Evolutionary conservation across 1,140 invertebrate genomes (phyloP).

Genomic region (Polypedilum pembai): DNA sequence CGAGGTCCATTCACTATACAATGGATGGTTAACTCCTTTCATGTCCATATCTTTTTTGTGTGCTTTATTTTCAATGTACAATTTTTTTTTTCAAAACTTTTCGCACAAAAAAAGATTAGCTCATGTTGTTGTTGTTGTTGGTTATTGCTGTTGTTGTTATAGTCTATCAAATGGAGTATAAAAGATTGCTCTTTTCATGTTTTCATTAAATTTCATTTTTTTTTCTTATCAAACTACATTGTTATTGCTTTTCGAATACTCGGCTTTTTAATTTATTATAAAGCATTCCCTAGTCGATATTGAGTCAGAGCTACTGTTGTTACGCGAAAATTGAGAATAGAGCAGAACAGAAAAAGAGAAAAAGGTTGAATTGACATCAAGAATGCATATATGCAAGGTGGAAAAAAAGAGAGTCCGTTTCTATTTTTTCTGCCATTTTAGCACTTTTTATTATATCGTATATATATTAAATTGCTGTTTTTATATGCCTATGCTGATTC

Average conservation of each 20-base stretch:
- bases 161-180: constrained; percentile 24
- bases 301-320: neutral
- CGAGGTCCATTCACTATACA: neutral
- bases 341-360: neutral
- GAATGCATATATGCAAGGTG: neutral
- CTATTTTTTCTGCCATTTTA: neutral
- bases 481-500: neutral
- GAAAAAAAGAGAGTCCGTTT: neutral
- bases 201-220: neutral
- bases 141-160: neutral
- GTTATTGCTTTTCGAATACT: constrained; percentile 28
- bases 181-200: constrained; percentile 1
- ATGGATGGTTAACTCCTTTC: constrained; percentile 17
- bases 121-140: neutral
- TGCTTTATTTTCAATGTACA: neutral
- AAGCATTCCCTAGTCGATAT: neutral
- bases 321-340: neutral
- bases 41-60: neutral
- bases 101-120: neutral
- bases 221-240: constrained; percentile 28
- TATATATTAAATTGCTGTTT: neutral
- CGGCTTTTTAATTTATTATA: constrained; percentile 28
- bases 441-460: neutral
- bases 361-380: neutral
- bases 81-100: neutral